Percentiles rank a stretch among this genome's conserved stretches.
phyloP scores from a whole-genome alignment of 2,888 invertebrate species.

The Leucophora obtusa region DNA sequence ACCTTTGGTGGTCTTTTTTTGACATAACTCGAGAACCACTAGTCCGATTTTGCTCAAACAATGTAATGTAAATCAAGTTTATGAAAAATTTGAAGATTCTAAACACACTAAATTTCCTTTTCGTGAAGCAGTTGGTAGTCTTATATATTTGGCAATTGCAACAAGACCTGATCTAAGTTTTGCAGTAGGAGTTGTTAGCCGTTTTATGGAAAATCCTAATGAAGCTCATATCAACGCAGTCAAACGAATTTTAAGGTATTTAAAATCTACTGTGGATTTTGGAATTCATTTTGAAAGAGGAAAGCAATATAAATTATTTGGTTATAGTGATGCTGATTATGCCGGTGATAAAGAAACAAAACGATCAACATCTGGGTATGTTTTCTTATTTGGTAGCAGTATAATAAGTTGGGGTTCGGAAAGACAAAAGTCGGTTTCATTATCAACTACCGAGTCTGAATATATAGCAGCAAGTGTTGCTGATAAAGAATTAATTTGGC shows the following conservation, averaged over 20 bases:
- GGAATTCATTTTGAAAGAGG: no score
- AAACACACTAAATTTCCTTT: not conserved
- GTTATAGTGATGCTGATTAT: slow-evolving; percentile 22
- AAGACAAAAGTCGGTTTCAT: slow-evolving; percentile 4
- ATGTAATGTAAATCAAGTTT: slow-evolving; percentile 14
- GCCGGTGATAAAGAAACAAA: slow-evolving; percentile 1
- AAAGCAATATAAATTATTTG: not conserved
- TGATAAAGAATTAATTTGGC: no score
- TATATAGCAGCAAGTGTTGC: no score
- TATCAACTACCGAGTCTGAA: no score
- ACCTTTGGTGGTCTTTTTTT: no score
- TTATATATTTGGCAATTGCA: slow-evolving; percentile 23
- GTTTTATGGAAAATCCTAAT: slow-evolving; percentile 15
- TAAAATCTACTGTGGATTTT: not conserved
- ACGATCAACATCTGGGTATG: slow-evolving; percentile 7
- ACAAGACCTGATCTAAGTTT: slow-evolving; percentile 25
- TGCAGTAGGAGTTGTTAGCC: slow-evolving; percentile 33
- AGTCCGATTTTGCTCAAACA: no score
- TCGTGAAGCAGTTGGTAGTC: slow-evolving; percentile 34
- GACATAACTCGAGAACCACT: no score
- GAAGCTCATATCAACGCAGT: slow-evolving; percentile 11
- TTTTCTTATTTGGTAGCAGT: not conserved
- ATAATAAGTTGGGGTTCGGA: slow-evolving; percentile 18
- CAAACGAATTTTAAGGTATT: slow-evolving; percentile 25
- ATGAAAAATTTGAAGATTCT: slow-evolving; percentile 4